Base-by-base conservation (phyloP, 2,888 invertebrate species). In the Colostygia pectinataria region DNA sequence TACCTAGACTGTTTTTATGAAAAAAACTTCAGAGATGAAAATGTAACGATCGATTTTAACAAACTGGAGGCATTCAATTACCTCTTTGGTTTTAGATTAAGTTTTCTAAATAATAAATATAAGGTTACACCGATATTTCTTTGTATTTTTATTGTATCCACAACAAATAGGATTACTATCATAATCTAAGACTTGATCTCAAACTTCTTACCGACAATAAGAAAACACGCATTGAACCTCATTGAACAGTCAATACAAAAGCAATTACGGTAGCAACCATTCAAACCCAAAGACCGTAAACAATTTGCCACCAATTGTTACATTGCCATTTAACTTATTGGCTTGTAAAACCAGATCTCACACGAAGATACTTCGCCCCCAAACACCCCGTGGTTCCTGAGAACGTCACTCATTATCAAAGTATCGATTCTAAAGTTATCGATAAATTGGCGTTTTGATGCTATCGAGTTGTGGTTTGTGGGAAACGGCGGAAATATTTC, bases 341-440 rank as follows among this genome's bases (percentile, higher is more conserved):
- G 72, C 70, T 77, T 69, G 69, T 74, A 74, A 79, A 77, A 71
- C 70, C 63, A 74, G 88, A 89, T 89, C 84, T 89, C 89, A 81
- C 89, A 89, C 79, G 80, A 63, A 77, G 89, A 89, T 89, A 87
- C 39, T 59, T 69, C 79, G 59, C 80, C 83, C 82, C 78, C 74
- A 65, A 72, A 58, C 61, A 66, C 71, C 84, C 87, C 71, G 83
- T 72, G 71, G 80, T 57, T 71, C 76, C 77, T 83, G 87, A 83
- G 83, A 87, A 87, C 83, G 72, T 73, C 76, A 79, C 78, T 86
- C 79, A 77, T 85, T 86, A 84, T 69, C 66, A 67, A 68, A 46
- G 42, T 66, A 71, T 74, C 73, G 74, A 74, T 74, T 69, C 56
- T 58, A 66, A 46, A 46, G 20, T 8, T 76, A 80, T 82, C 77